Conservation (phyloP, 2,113 vertebrate genomes). For the Prietella phreatophila region DNA sequence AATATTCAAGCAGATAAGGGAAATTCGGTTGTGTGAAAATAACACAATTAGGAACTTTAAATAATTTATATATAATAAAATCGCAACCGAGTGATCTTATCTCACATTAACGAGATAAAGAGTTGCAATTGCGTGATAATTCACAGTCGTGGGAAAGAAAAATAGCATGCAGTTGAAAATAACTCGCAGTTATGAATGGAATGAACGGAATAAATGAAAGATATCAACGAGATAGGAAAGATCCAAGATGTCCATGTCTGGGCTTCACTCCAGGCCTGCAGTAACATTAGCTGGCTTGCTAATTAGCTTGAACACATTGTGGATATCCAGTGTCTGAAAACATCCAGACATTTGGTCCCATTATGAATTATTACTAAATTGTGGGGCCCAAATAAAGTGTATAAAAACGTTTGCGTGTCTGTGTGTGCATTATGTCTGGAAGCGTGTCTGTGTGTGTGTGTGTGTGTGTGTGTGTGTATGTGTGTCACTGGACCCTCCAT, state of each 20-base stretch:
- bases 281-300: constrained; percentile 1
- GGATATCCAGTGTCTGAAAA: constrained; percentile 44
- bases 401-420: constrained; percentile 33
- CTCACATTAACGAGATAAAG: too few species aligned
- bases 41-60: too few species aligned
- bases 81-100: too few species aligned
- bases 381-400: constrained; percentile 44
- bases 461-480: constrained; percentile 35
- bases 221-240: too few species aligned
- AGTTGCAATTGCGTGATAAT: too few species aligned
- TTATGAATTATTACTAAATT: constrained; percentile 49
- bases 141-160: too few species aligned
- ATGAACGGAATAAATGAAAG: too few species aligned
- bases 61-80: not conserved
- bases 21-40: not conserved
- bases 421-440: constrained; percentile 30
- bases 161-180: too few species aligned
- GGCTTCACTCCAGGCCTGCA: constrained; percentile 3
- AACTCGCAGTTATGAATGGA: too few species aligned
- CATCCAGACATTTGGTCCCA: constrained; percentile 34
- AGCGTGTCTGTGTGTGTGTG: constrained; percentile 30
- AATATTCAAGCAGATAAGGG: not conserved
- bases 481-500: constrained; percentile 56
- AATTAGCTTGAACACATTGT: constrained; percentile 30
- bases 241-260: not conserved